Evolutionary conservation across 2,113 vertebrate genomes (phyloP), one percentile per base, ranked within the genome.

Genomic region (Eptatretus burgeri): DNA sequence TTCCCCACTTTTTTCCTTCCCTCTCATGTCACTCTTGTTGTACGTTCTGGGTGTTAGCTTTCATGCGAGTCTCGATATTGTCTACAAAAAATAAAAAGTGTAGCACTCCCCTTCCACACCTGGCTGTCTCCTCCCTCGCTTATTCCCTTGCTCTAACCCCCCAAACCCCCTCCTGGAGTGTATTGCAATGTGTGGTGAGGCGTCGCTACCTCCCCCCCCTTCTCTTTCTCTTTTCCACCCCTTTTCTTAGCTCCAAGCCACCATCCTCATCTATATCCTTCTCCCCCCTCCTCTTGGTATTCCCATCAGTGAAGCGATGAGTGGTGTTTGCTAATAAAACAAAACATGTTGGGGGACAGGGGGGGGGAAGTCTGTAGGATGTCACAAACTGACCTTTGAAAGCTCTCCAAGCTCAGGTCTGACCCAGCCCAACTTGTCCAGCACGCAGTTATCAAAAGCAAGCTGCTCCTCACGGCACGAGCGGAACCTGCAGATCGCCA

Each of bases 391-490:
- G 75, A 98, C 91, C 85, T 96, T 96, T 14, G 89, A 94, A 68
- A 98, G 76, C 5, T 89, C 71, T 67, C 91, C 91, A 67, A 98
- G 76, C 1, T 79, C 77, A 3, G 91, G 91, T 64, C 91, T 78
- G 71, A 80, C 75, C 91, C 91, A 98, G 8, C 88, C 89, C 69
- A 98, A 70, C 67, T 93, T 91, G 49, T 94, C 78, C 52, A 94
- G 76, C 70, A 89, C 86, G n/a, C 91, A 98, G 70, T 71, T 71
- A 66, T 98, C 91, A 68, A 96, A 98, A n/a, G 66, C 70, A 0
- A 80, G 70, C 75, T 98, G 91, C 71, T 86, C 76, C 64, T 78
- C 74, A 14, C 91, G 82, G 71, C 91, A 98, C 1, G 14, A 72
- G 1, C 81, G 81, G 16, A 98, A 73, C 17, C 84, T 76, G 11